Conservation (phyloP, 1,140 invertebrate genomes). For the Cepaea nemoralis region DNA sequence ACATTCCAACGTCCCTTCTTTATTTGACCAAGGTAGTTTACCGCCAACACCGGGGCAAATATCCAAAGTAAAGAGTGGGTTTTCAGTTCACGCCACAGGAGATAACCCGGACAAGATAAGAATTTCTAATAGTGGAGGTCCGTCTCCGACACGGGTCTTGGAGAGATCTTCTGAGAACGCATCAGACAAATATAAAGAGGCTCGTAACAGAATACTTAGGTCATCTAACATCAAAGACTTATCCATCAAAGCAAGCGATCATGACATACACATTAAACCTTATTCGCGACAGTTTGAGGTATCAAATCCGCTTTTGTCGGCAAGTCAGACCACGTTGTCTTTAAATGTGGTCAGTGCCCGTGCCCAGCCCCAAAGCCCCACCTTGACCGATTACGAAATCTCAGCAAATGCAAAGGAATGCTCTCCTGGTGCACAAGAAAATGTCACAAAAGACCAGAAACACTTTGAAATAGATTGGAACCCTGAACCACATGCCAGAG, state of each 20-base stretch:
- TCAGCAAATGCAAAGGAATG: too few species aligned
- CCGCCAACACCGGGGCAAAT: neutral
- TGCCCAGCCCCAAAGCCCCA: too few species aligned
- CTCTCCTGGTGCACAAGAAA: too few species aligned
- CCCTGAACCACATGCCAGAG: too few species aligned
- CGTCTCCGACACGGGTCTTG: neutral
- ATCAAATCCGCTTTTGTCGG: too few species aligned
- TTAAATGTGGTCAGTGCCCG: too few species aligned
- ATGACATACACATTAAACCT: too few species aligned
- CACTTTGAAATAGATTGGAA: too few species aligned
- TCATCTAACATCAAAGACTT: neutral
- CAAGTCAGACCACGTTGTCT: too few species aligned
- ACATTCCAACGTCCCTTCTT: neutral
- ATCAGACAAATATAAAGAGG: constrained; percentile 17
- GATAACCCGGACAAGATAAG: neutral
- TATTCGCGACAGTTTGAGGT: too few species aligned
- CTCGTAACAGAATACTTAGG: neutral
- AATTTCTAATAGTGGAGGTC: neutral
- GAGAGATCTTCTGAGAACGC: neutral
- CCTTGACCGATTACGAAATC: too few species aligned
- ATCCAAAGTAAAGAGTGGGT: neutral
- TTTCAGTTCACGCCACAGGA: neutral
- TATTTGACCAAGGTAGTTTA: neutral
- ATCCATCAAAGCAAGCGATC: neutral
- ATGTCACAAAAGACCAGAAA: too few species aligned